A percentile compares a stretch with the other conserved stretches of the same genome.
Conservation (phyloP, 2,113 vertebrate genomes). For the Pimephales promelas region DNA sequence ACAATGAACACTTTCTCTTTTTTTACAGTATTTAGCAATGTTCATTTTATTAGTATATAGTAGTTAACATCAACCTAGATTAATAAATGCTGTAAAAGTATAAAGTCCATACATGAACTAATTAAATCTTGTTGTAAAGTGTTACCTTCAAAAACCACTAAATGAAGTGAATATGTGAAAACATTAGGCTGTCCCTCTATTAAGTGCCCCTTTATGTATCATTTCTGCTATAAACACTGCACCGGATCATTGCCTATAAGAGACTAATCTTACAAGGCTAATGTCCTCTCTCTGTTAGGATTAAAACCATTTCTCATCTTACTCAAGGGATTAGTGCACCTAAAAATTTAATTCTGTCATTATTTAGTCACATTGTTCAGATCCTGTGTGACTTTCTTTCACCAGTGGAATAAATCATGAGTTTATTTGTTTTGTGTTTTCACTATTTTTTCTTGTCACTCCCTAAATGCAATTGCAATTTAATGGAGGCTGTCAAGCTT, state of each 20-base stretch:
- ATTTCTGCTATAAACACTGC: background rate
- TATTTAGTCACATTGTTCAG: background rate
- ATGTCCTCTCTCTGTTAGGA: slow-evolving; percentile 17
- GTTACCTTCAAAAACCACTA: background rate
- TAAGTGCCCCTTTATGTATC: background rate
- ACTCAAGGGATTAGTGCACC: background rate
- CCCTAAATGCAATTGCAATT: background rate
- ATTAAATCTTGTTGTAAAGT: too few relatives aligned
- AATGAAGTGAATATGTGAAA: background rate
- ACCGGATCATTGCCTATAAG: slow-evolving; percentile 4
- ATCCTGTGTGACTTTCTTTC: background rate
- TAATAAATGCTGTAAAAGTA: background rate
- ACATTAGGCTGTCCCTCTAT: background rate
- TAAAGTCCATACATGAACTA: too few relatives aligned
- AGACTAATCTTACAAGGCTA: slow-evolving; percentile 20
- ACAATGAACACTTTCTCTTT: background rate
- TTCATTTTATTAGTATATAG: too few relatives aligned
- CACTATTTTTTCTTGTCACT: background rate
- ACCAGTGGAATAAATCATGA: background rate
- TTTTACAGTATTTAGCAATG: too few relatives aligned
- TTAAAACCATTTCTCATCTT: slow-evolving; percentile 13
- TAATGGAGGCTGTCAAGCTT: background rate
- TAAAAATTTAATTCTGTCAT: background rate
- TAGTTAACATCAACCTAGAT: background rate
- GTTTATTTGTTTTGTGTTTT: background rate